Evolutionary conservation across 2,113 vertebrate genomes (phyloP).

Genomic region (Arvicanthis niloticus): DNA sequence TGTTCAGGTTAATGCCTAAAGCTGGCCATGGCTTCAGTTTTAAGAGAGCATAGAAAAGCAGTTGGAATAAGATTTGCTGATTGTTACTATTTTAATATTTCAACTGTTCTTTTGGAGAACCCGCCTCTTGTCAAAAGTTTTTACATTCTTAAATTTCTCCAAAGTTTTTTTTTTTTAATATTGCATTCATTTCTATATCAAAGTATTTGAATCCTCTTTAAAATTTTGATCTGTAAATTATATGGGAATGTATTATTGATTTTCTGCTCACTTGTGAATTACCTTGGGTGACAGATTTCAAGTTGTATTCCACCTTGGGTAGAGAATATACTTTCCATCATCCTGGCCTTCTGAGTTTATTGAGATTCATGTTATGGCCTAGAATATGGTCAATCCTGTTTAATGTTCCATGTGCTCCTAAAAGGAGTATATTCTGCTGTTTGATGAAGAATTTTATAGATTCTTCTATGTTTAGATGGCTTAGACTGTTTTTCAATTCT

Average conservation of each 20-base stretch:
- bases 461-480: neutral
- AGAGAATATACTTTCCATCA: neutral
- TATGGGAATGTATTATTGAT: neutral
- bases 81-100: neutral
- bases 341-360: neutral
- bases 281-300: neutral
- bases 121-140: neutral
- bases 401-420: neutral
- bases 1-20: neutral
- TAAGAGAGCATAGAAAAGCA: neutral
- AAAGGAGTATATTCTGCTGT: neutral
- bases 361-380: neutral
- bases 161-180: neutral
- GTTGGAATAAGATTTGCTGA: neutral
- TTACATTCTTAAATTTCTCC: neutral
- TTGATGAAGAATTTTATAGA: neutral
- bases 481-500: neutral
- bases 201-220: neutral
- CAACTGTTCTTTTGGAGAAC: neutral
- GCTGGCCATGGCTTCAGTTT: neutral
- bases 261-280: neutral
- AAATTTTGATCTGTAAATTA: neutral
- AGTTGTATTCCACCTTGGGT: neutral
- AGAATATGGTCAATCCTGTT: neutral
- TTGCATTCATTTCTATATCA: neutral